Evolutionary conservation across 2,113 vertebrate genomes (phyloP).

Genomic region (Leptodactylus fuscus): DNA sequence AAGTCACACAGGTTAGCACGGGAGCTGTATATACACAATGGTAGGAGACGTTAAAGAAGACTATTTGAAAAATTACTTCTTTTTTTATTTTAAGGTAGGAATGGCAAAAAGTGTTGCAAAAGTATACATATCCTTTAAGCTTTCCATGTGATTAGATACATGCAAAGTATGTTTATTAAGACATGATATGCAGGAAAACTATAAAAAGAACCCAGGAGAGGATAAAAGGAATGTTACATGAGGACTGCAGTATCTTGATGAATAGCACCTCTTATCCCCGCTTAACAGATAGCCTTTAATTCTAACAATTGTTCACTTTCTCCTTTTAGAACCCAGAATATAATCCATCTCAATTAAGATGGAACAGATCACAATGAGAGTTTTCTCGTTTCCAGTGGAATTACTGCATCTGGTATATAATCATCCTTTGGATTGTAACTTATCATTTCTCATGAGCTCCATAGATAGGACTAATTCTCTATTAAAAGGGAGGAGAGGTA

Average conservation of each 20-base stretch:
- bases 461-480: background rate
- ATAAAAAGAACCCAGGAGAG: background rate
- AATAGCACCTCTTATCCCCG: background rate
- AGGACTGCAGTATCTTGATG: background rate
- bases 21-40: too few species aligned
- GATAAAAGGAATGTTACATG: background rate
- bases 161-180: background rate
- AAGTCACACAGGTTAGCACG: too few species aligned
- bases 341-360: constrained; percentile 6
- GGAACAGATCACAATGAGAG: background rate
- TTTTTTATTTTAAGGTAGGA: too few species aligned
- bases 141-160: background rate
- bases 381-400: background rate
- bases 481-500: background rate
- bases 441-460: background rate
- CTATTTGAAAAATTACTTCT: too few species aligned
- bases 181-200: background rate
- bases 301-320: background rate
- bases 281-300: background rate
- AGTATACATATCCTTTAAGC: background rate
- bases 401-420: background rate
- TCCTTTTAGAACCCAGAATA: background rate
- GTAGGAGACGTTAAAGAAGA: too few species aligned
- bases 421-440: background rate
- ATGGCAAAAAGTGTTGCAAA: too few species aligned